Conservation (phyloP, 2,888 invertebrate genomes). For the Caenorhabditis sulstoni region DNA sequence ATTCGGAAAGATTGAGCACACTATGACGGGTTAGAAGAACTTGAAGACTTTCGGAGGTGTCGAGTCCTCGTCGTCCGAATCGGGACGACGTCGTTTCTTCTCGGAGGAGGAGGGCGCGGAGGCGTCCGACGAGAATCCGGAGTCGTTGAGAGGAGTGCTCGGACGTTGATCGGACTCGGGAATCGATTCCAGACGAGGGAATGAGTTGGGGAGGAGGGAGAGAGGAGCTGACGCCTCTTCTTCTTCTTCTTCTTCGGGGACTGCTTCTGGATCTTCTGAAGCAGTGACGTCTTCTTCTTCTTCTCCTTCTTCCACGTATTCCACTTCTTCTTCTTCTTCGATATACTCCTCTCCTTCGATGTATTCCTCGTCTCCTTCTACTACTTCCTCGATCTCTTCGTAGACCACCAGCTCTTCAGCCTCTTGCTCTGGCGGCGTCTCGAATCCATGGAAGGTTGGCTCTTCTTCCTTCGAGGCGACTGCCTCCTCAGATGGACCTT, state of each 20-base stretch:
- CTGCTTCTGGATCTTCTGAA: background rate
- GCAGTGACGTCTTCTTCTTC: background rate
- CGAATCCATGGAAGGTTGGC: background rate
- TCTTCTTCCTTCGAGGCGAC: background rate
- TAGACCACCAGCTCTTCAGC: no score
- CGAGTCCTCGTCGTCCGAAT: slow-evolving; percentile 31
- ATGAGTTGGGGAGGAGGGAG: background rate
- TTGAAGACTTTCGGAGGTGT: slow-evolving; percentile 54
- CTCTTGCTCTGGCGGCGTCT: background rate
- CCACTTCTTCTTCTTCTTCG: slow-evolving; percentile 3
- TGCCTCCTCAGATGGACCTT: no score
- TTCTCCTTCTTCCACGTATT: slow-evolving; percentile 3
- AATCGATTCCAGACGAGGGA: slow-evolving; percentile 16
- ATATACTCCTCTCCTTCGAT: background rate
- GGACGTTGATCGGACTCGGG: slow-evolving; percentile 33
- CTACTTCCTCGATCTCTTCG: background rate
- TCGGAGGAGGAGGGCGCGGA: slow-evolving; percentile 47
- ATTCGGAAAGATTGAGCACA: slow-evolving; percentile 5
- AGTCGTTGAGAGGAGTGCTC: slow-evolving; percentile 62
- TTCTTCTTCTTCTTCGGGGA: background rate
- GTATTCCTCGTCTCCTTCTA: background rate
- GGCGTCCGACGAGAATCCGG: slow-evolving; percentile 66
- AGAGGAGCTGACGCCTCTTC: background rate
- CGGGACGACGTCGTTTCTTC: slow-evolving; percentile 47
- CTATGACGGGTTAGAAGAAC: background rate